These are phyloP conservation scores for Tricholauxania praeusta DNA, from an alignment of 2,888 invertebrate species.

Conservation along the genomic window DNA sequence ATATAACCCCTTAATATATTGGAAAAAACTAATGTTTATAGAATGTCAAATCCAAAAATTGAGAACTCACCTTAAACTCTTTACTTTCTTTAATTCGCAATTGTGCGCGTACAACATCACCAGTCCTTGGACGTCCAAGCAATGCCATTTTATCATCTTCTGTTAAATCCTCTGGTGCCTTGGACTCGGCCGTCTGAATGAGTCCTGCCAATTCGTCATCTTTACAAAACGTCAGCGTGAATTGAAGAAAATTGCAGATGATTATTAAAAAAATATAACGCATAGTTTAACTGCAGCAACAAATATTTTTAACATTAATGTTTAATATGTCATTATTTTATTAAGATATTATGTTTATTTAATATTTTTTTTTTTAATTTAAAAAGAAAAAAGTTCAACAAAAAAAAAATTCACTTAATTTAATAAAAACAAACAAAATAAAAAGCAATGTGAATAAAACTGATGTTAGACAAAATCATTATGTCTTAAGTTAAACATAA, in stretches of 20 bases:
- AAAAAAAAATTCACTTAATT: not conserved
- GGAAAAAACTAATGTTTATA: not conserved
- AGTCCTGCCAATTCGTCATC: conserved; percentile 74
- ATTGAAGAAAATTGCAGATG: conserved; percentile 27
- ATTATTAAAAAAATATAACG: not conserved
- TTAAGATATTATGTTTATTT: conserved; percentile 22
- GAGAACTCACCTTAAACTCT: conserved; percentile 90
- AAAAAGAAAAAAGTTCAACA: conserved; percentile 9
- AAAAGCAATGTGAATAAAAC: not conserved
- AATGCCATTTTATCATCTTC: conserved; percentile 89
- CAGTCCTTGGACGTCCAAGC: conserved; percentile 91
- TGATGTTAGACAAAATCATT: not conserved
- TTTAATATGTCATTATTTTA: conserved; percentile 6
- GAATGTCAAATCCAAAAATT: not conserved
- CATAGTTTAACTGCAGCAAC: not conserved
- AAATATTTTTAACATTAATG: not conserved
- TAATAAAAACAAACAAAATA: not conserved
- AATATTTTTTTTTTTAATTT: conserved; percentile 20
- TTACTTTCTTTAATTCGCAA: conserved; percentile 96
- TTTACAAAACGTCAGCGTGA: conserved; percentile 40
- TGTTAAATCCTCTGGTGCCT: conserved; percentile 76
- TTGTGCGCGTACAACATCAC: conserved; percentile 87
- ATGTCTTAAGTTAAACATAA: no score
- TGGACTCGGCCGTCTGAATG: conserved; percentile 75
- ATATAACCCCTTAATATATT: no score